Evolutionary conservation across 30 jellyfish, hydroid and myxozoan genomes (phyloP).

Genomic region (Turritopsis dohrnii): DNA sequence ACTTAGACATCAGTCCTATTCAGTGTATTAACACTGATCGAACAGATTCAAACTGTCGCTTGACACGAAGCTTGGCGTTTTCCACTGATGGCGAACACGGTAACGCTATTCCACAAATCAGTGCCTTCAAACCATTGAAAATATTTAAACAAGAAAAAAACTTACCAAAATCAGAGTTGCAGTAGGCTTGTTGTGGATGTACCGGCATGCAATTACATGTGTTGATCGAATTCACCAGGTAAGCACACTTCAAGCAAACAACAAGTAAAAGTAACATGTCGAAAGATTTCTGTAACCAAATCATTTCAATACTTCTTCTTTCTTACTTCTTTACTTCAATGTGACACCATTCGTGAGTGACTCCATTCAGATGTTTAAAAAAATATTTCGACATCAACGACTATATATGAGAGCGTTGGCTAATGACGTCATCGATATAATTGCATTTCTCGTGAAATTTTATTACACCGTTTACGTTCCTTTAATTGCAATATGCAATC

Average conservation of each 20-base stretch:
- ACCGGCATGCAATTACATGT: slow-evolving; percentile 7
- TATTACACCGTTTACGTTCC: not conserved
- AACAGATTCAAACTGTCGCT: no score
- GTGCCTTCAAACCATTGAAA: no score
- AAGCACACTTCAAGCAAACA: not conserved
- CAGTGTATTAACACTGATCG: no score
- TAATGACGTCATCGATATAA: not conserved
- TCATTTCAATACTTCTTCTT: not conserved
- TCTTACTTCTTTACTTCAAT: not conserved
- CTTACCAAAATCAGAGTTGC: slow-evolving; percentile 12
- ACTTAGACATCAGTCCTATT: no score
- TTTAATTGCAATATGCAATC: not conserved
- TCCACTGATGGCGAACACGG: no score
- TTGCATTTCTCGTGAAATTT: not conserved
- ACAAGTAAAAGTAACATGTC: not conserved
- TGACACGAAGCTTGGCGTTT: no score
- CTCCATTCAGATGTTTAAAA: not conserved
- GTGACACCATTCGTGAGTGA: not conserved
- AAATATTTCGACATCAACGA: not conserved
- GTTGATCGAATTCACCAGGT: not conserved
- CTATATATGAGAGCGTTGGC: not conserved
- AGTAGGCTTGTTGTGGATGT: slow-evolving; percentile 16
- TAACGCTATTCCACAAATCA: no score
- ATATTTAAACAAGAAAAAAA: no score
- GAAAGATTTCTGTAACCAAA: not conserved